Conservation (phyloP, 30 jellyfish, hydroid and myxozoan genomes). For the Hydractinia echinata region DNA sequence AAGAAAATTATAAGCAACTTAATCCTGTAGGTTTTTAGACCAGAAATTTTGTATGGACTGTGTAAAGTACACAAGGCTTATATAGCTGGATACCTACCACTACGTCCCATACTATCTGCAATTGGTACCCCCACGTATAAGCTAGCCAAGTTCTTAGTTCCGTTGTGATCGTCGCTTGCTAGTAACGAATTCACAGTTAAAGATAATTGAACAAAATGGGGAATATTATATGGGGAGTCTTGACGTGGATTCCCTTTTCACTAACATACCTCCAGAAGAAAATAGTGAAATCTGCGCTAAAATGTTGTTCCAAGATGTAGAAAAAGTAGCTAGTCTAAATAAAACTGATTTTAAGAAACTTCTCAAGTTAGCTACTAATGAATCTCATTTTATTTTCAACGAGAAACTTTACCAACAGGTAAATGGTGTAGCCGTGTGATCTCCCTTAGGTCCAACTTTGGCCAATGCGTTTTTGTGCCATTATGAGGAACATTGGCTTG, state of each 20-base stretch:
- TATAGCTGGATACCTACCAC: not conserved
- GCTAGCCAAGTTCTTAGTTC: conserved; percentile 33
- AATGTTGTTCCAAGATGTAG: not conserved
- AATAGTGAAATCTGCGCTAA: not conserved
- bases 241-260: conserved; percentile 1
- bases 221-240: not conserved
- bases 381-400: too few relatives aligned
- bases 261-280: conserved; percentile 5
- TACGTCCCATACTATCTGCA: conserved; percentile 28
- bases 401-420: too few relatives aligned
- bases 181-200: conserved; percentile 20
- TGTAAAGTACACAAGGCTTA: conserved; percentile 29
- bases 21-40: conserved; percentile 6
- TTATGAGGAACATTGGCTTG: too few relatives aligned
- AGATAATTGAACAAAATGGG: conserved; percentile 1
- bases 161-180: not conserved
- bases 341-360: too few relatives aligned
- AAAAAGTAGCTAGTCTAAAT: not conserved
- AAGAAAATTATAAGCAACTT: not conserved
- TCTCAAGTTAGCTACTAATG: too few relatives aligned
- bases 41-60: conserved; percentile 17
- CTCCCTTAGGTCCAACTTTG: too few relatives aligned
- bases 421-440: too few relatives aligned
- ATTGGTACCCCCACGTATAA: conserved; percentile 35
- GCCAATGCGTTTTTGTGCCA: too few relatives aligned